Conservation (phyloP, 2,113 vertebrate genomes). For the Rhineura floridana region DNA sequence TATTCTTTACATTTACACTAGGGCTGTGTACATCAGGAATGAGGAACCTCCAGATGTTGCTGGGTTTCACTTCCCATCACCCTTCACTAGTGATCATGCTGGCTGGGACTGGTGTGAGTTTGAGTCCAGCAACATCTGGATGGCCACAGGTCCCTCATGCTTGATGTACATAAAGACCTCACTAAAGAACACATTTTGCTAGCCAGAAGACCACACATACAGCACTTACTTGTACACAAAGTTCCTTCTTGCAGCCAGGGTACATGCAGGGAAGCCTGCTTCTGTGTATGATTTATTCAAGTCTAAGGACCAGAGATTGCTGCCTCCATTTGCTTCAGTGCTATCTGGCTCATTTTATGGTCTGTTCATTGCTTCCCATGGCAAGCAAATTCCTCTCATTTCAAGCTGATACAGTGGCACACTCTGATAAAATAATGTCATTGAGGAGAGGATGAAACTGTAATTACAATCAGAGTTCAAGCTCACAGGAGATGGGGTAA, state of each 20-base stretch:
- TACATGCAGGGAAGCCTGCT: not conserved
- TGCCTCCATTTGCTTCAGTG: slow-evolving; percentile 13
- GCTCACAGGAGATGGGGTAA: slow-evolving; percentile 73
- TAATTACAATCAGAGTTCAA: slow-evolving; percentile 84
- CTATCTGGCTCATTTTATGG: slow-evolving; percentile 28
- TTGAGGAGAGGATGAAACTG: slow-evolving; percentile 71
- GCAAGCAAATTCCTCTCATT: slow-evolving; percentile 43
- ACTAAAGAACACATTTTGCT: not conserved
- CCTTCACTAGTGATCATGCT: not conserved
- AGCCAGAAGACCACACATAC: not conserved
- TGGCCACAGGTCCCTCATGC: not conserved
- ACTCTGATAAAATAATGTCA: slow-evolving; percentile 77
- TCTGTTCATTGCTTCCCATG: slow-evolving; percentile 38
- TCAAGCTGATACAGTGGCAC: slow-evolving; percentile 37
- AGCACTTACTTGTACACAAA: not conserved
- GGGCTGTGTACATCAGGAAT: not conserved
- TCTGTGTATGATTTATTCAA: not conserved
- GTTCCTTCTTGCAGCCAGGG: not conserved
- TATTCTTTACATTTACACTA: not conserved
- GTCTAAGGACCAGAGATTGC: slow-evolving; percentile 22
- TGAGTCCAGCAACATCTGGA: not conserved
- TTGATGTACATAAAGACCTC: not conserved
- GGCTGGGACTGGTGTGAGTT: not conserved
- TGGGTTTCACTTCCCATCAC: not conserved
- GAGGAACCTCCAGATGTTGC: not conserved